Conservation (phyloP, 2,888 invertebrate species). For the Laspeyria flexula region DNA sequence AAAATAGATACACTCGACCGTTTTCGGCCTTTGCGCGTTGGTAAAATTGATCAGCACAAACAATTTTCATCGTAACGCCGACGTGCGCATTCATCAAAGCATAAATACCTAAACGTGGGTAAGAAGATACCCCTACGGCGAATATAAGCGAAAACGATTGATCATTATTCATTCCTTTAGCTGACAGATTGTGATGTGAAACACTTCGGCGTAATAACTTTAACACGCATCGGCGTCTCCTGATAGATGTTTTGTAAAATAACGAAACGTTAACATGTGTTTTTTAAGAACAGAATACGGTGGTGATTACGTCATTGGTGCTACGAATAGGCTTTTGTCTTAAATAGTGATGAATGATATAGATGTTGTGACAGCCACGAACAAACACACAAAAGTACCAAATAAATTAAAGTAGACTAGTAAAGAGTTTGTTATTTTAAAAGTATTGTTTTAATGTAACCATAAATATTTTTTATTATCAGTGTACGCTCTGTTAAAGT, state of each 20-base stretch:
- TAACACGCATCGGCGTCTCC: constrained; percentile 65
- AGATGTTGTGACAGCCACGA: constrained; percentile 34
- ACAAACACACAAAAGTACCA: constrained; percentile 21
- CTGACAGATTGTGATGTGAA: constrained; percentile 78
- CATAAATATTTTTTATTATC: constrained; percentile 30
- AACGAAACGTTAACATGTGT: constrained; percentile 66
- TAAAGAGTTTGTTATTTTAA: constrained; percentile 24
- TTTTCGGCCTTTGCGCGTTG: constrained; percentile 33
- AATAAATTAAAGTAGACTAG: constrained; percentile 25
- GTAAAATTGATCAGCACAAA: constrained; percentile 45
- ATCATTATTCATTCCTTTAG: constrained; percentile 76
- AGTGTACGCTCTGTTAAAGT: neutral
- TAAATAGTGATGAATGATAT: constrained; percentile 36
- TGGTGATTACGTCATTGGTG: constrained; percentile 59
- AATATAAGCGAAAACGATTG: constrained; percentile 68
- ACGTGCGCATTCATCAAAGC: constrained; percentile 48
- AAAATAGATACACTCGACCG: constrained; percentile 38
- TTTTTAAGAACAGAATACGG: constrained; percentile 46
- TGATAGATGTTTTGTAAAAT: constrained; percentile 67
- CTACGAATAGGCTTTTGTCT: constrained; percentile 42
- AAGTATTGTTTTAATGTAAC: constrained; percentile 28
- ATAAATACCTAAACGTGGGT: constrained; percentile 58
- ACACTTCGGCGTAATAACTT: constrained; percentile 73
- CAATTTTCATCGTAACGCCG: constrained; percentile 43
- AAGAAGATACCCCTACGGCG: constrained; percentile 64